Conservation (phyloP, 2,113 vertebrate species). For the Pseudopipra pipra region DNA sequence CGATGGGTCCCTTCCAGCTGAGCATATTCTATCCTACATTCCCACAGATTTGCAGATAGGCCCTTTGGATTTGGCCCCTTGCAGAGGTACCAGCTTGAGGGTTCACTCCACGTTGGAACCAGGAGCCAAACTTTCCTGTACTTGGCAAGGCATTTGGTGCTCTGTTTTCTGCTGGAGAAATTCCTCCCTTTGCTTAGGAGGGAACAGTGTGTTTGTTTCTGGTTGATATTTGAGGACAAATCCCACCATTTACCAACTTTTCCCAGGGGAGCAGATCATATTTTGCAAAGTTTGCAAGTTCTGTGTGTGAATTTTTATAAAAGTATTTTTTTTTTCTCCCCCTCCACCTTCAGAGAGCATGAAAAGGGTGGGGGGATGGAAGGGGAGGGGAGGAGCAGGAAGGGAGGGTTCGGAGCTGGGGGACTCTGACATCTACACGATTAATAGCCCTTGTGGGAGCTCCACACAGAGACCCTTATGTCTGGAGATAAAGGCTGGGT, state of each 20-base stretch:
- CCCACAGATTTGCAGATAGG: background rate
- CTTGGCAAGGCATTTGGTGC: background rate
- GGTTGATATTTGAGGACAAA: background rate
- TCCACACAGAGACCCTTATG: constrained; percentile 26
- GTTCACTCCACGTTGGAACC: background rate
- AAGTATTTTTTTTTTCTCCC: background rate
- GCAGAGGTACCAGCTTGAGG: background rate
- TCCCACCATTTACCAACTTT: background rate
- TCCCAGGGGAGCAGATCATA: constrained; percentile 21
- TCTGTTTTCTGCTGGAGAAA: background rate
- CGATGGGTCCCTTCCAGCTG: background rate
- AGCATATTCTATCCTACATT: background rate
- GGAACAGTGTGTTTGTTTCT: background rate
- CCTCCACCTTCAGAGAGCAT: background rate
- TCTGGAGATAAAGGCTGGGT: constrained; percentile 54
- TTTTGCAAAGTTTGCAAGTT: constrained; percentile 15
- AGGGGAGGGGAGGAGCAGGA: background rate
- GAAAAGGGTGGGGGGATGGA: background rate
- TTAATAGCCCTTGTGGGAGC: constrained; percentile 11
- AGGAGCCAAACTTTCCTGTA: background rate
- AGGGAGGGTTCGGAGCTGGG: constrained; percentile 15
- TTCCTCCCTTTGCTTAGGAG: background rate
- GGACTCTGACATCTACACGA: constrained; percentile 30
- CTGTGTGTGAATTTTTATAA: background rate
- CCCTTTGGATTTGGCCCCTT: background rate